Evolutionary conservation across 2,888 invertebrate species (phyloP), one percentile per base, ranked within the genome.

Genomic region (Yponomeuta sedellus): DNA sequence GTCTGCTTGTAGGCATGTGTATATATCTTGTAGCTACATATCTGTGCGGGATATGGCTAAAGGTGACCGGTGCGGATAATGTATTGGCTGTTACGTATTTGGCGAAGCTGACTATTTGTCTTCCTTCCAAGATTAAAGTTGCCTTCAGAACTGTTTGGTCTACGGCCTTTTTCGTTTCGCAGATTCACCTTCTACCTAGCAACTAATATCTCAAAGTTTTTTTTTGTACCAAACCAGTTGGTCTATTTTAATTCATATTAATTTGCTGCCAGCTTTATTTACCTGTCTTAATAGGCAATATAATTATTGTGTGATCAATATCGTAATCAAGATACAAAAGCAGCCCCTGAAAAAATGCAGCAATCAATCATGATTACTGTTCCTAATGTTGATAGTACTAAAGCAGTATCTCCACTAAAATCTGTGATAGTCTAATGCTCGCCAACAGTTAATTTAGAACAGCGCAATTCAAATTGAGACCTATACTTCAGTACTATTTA

Each of bases 311-410:
- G 34, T 34, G 44, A 52, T 52, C 12, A 52, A 52, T 52, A 52
- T 52, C 44, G 12, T 16, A 12, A 52, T 52, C 44, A 8, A 52
- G 16, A 52, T 52, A 52, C 12, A 52, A 52, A 52, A 52, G 44
- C 44, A 11, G 44, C 44, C 44, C 11, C 44, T 16, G 16, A 44
- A 34, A 34, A 34, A 44, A 44, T n/a, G 16, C 44, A 12, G 16
- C 44, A 70, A 71, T 71, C 71, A 68, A 69, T 69, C 56, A 71
- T 67, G 69, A 71, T 66, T 68, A 65, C 68, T 66, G 66, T 61
- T 12, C 44, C 44, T 52, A 52, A 52, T 52, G 44, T 52, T 52
- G 44, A 52, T 52, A 52, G 66, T 68, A 20, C 19, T 4, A 64
- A 64, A 40, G 4, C 16, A 16, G 11, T 16, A 66, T 70, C 65